Evolutionary conservation across 1,140 invertebrate species (phyloP).

Genomic region (Drosophila triauraria): DNA sequence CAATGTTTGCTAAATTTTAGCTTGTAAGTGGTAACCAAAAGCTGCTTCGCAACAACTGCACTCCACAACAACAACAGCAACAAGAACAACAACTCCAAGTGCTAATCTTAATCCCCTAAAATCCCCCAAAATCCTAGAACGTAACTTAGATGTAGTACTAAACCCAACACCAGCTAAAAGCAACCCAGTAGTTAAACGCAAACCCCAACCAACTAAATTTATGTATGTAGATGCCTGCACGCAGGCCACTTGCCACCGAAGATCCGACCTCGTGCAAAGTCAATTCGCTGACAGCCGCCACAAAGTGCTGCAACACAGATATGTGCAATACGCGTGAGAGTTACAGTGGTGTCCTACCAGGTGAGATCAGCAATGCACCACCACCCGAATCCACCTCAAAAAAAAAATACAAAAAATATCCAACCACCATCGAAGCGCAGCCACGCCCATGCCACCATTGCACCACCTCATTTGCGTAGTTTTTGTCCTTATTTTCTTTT

Average conservation of each 20-base stretch:
- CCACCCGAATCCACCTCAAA: constrained; percentile 2
- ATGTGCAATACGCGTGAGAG: constrained; percentile 87
- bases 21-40: constrained; percentile 51
- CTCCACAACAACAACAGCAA: constrained; percentile 40
- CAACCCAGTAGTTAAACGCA: constrained; percentile 22
- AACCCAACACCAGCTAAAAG: constrained; percentile 31
- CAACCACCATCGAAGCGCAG: constrained; percentile 32
- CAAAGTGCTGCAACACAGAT: constrained; percentile 87
- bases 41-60: constrained; percentile 68
- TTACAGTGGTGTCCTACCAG: constrained; percentile 77
- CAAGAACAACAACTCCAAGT: constrained; percentile 30
- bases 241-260: constrained; percentile 89
- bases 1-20: constrained; percentile 40
- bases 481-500: constrained; percentile 38
- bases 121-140: constrained; percentile 19
- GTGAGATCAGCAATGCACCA: constrained; percentile 74
- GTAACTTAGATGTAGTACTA: constrained; percentile 45
- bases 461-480: constrained; percentile 63
- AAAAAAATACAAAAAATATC: not conserved
- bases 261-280: constrained; percentile 87
- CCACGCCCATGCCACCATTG: constrained; percentile 53
- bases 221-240: constrained; percentile 88
- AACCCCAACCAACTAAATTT: constrained; percentile 48
- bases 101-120: constrained; percentile 22
- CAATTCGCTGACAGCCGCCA: constrained; percentile 63